phyloP scores from a whole-genome alignment of 2,888 invertebrate species.

The Melinaea menophilus region DNA sequence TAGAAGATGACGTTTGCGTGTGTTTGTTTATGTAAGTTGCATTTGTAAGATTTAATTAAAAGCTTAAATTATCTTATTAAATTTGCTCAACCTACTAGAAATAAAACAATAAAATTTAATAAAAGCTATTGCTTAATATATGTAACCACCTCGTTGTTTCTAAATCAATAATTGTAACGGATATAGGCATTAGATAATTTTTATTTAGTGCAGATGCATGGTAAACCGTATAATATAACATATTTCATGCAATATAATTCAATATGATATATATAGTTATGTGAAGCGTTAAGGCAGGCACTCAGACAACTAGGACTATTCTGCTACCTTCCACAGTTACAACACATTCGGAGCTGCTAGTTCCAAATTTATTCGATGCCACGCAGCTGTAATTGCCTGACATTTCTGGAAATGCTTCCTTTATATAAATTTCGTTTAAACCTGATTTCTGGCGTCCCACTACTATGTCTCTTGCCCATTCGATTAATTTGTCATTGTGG shows the following conservation, averaged over 20 bases:
- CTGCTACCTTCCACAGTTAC: constrained; percentile 89
- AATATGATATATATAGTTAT: background rate
- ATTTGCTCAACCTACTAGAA: background rate
- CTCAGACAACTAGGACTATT: constrained; percentile 38
- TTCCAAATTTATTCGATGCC: constrained; percentile 90
- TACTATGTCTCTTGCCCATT: constrained; percentile 86
- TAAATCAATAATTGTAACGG: constrained; percentile 8
- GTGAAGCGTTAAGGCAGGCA: constrained; percentile 23
- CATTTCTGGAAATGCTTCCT: constrained; percentile 94
- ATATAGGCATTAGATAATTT: constrained; percentile 10
- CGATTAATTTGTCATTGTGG: constrained; percentile 83
- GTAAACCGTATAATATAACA: constrained; percentile 40
- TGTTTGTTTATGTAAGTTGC: constrained; percentile 1
- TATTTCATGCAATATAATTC: constrained; percentile 13
- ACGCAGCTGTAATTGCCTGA: constrained; percentile 90
- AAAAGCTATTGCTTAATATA: constrained; percentile 11
- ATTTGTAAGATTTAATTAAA: background rate
- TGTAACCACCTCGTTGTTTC: constrained; percentile 25
- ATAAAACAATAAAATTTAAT: constrained; percentile 1
- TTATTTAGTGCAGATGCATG: constrained; percentile 62
- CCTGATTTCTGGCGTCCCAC: constrained; percentile 88
- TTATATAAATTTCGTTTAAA: constrained; percentile 86
- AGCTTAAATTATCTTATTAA: background rate
- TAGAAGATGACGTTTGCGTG: background rate
- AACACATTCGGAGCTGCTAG: constrained; percentile 85